Conservation (phyloP, 2,113 vertebrate genomes). For the Octodon degus region DNA sequence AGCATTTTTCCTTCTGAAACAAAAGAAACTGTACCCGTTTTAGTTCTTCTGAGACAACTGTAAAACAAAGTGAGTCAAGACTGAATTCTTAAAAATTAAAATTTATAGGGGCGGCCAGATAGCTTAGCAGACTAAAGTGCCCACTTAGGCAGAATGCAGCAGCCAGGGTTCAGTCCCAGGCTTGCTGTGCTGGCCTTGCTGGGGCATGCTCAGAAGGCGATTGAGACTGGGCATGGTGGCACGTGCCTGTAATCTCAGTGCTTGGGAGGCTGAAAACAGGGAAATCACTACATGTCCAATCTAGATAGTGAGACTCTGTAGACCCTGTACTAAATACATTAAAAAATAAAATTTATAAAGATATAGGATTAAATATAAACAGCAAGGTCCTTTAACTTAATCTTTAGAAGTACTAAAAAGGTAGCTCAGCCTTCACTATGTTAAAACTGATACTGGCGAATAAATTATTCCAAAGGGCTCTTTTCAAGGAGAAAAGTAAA, state of each 20-base stretch:
- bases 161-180: no score
- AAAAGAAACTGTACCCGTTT: neutral
- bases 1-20: neutral
- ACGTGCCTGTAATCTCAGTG: no score
- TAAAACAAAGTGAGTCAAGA: conserved; percentile 29
- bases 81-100: neutral
- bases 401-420: neutral
- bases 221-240: no score
- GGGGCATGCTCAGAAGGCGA: no score
- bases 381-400: neutral
- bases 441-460: neutral
- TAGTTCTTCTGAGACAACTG: neutral
- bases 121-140: no score
- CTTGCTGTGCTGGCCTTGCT: no score
- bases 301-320: no score
- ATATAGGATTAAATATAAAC: neutral
- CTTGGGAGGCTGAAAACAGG: no score
- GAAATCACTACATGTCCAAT: no score
- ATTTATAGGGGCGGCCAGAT: neutral
- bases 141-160: no score
- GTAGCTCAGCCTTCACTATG: neutral
- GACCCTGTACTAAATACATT: no score
- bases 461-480: conserved; percentile 21
- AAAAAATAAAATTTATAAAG: conserved; percentile 18
- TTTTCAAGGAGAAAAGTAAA: neutral